Conservation (phyloP, 2,797 vertebrate species). For the Acropternis orthonyx region DNA sequence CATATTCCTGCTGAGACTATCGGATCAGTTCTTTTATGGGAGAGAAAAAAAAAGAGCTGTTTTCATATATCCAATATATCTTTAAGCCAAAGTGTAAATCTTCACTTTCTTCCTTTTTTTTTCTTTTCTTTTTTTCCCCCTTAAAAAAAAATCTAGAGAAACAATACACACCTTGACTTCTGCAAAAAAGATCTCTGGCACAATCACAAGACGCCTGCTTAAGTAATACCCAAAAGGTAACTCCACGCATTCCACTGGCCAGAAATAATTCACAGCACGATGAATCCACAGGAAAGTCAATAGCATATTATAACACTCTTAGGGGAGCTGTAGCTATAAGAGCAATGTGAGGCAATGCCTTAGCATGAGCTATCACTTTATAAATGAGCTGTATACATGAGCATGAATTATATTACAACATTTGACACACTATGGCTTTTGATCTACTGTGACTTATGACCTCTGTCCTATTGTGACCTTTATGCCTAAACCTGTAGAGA, state of each 20-base stretch:
- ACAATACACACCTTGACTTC: conserved; percentile 73
- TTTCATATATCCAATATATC: conserved; percentile 45
- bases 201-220: conserved; percentile 70
- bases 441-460: conserved; percentile 44
- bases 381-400: conserved; percentile 23
- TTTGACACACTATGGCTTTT: conserved; percentile 45
- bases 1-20: conserved; percentile 21
- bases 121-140: background rate
- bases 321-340: conserved; percentile 62
- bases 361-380: conserved; percentile 53
- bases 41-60: background rate
- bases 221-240: conserved; percentile 73
- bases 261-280: conserved; percentile 74
- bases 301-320: conserved; percentile 67
- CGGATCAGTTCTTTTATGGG: background rate
- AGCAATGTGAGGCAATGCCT: conserved; percentile 54
- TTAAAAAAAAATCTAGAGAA: conserved; percentile 35
- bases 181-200: conserved; percentile 73
- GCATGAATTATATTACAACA: conserved; percentile 49
- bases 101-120: background rate
- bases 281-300: conserved; percentile 67
- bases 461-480: conserved; percentile 54
- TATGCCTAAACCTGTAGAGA: conserved; percentile 31
- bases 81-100: conserved; percentile 62
- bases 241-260: conserved; percentile 59